Conservation (phyloP, 2,888 invertebrate genomes). For the Ochropacha duplaris region DNA sequence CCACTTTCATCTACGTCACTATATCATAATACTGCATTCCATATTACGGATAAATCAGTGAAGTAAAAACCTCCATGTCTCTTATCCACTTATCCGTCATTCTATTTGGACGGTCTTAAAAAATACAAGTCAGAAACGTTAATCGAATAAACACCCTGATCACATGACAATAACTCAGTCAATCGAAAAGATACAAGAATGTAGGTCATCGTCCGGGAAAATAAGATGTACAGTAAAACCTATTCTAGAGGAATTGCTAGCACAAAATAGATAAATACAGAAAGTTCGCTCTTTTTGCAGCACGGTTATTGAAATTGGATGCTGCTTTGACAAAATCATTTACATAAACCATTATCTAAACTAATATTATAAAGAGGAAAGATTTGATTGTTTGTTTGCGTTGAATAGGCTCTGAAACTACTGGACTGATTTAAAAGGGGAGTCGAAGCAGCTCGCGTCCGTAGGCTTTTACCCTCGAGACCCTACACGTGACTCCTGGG, state of each 20-base stretch:
- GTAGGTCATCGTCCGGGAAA: slow-evolving; percentile 41
- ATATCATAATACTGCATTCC: not conserved
- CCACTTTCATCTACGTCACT: too few species aligned
- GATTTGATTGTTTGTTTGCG: too few species aligned
- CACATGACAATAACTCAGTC: not conserved
- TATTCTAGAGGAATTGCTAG: slow-evolving; percentile 21
- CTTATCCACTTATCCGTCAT: not conserved
- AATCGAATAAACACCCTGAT: not conserved
- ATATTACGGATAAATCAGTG: not conserved
- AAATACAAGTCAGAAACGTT: not conserved
- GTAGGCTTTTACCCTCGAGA: too few species aligned
- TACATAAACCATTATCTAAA: too few species aligned
- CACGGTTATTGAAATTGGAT: not conserved
- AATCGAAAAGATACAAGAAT: slow-evolving; percentile 23
- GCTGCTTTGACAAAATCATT: too few species aligned
- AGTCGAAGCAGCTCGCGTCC: too few species aligned
- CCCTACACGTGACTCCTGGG: too few species aligned
- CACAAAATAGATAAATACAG: not conserved
- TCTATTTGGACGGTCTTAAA: not conserved
- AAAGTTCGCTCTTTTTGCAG: not conserved
- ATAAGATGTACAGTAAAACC: slow-evolving; percentile 40
- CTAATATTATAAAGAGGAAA: too few species aligned
- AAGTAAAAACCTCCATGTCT: not conserved
- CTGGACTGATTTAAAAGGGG: too few species aligned
- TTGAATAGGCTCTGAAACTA: too few species aligned